Evolutionary conservation across 1,140 invertebrate genomes (phyloP), one percentile per base, ranked within the genome.

Genomic region (Cepaea nemoralis): DNA sequence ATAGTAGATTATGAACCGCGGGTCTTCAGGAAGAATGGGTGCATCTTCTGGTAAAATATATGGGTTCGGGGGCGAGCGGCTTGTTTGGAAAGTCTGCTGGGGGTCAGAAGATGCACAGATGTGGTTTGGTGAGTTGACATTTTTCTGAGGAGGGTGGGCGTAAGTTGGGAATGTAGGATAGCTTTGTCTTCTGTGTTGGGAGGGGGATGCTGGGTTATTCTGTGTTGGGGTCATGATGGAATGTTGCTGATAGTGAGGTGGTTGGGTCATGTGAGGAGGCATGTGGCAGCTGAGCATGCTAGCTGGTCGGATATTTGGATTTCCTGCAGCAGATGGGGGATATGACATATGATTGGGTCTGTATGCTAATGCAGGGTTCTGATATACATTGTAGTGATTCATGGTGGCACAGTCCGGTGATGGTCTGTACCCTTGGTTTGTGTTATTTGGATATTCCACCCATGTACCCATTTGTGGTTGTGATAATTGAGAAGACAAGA

Each of bases 1-100:
- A 90, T 96, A 97, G 87, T 96, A 96, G 81, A 97, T 91, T 82
- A 94, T 93, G 35, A 94, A 93, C 5, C 96, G 93, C 3, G 94
- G 94, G 81, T 96, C 95, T 48, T 95, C 93, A 12, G 84, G 79
- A 92, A 70, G 39, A 37, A 89, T 88, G 24, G 85, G 84, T 2
- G 82, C 70, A 33, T 86, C 84, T n/a, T 80, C 83, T 31, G 87
- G 50, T 22, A 42, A 83, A 92, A 93, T 2, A 22, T 27, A 19
- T 48, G 37, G n/a, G 6, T 42, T 48, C 37, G 39, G 39, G 80
- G 37, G 33, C 22, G 19, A 50, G 1, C 33, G 59, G 3, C 5
- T 31, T 2, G 5, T 5, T 63, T n/a, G 16, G n/a, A 31, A 12
- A 19, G 6, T 31, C 3, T 63, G 59, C 2, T 63, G 59, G 10